These are phyloP conservation scores for Sminthurinus aureus DNA, from an alignment of 2,888 invertebrate genomes.

Conservation along the genomic window DNA sequence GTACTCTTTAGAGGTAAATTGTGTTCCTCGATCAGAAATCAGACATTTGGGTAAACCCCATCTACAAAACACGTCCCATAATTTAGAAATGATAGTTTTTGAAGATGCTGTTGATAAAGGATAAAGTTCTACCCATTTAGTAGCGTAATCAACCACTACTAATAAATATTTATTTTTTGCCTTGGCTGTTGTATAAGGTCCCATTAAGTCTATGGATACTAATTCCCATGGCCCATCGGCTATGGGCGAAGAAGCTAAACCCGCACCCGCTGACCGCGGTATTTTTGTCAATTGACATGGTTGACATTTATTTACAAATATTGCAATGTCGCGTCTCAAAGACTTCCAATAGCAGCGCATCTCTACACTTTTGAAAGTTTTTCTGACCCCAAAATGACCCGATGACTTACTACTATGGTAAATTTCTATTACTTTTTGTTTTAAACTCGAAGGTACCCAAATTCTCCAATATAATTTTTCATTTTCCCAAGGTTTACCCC, in stretches of 20 bases:
- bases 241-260: neutral
- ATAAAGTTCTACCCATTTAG: conserved; percentile 40
- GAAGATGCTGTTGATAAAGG: conserved; percentile 18
- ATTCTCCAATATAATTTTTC: conserved; percentile 40
- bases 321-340: conserved; percentile 42
- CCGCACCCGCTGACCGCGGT: neutral
- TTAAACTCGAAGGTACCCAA: conserved; percentile 41
- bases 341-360: conserved; percentile 42
- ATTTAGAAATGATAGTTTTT: conserved; percentile 24
- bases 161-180: conserved; percentile 37
- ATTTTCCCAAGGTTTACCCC: conserved; percentile 44
- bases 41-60: conserved; percentile 41
- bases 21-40: conserved; percentile 42
- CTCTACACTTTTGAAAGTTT: conserved; percentile 45
- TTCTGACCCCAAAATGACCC: conserved; percentile 48
- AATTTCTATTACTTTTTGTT: conserved; percentile 3
- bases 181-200: conserved; percentile 43
- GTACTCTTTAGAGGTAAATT: conserved; percentile 39
- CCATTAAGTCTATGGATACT: conserved; percentile 45
- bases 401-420: conserved; percentile 40
- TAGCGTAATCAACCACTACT: conserved; percentile 40
- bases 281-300: conserved; percentile 42
- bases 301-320: conserved; percentile 42
- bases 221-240: conserved; percentile 35
- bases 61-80: conserved; percentile 40